Percentiles rank a stretch among this genome's conserved stretches.
Evolutionary conservation across 2,113 vertebrate genomes (phyloP).

Genomic region (Neogobius melanostomus): DNA sequence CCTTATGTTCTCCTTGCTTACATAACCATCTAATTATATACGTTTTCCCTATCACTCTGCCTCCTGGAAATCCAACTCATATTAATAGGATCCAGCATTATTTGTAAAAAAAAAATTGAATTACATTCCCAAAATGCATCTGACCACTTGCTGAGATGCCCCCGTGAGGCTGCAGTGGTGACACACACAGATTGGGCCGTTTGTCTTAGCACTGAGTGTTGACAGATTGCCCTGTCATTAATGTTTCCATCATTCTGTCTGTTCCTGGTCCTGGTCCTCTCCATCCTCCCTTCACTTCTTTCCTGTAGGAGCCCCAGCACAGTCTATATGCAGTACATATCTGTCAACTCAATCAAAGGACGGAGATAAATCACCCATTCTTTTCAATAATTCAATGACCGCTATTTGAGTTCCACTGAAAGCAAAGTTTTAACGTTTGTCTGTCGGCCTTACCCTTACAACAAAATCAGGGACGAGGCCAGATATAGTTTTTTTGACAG

Average conservation of each 20-base stretch:
- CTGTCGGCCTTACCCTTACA: not conserved
- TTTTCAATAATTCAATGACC: conserved; percentile 16
- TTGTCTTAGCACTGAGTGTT: conserved; percentile 58
- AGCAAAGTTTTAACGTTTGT: conserved; percentile 1
- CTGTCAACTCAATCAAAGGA: conserved; percentile 21
- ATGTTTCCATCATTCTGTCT: conserved; percentile 23
- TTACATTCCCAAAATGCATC: not conserved
- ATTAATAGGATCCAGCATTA: not conserved
- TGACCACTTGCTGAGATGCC: conserved; percentile 12
- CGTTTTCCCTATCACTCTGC: not conserved
- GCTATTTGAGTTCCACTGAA: conserved; percentile 9
- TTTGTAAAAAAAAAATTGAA: not conserved
- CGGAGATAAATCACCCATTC: conserved; percentile 22
- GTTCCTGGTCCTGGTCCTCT: conserved; percentile 36
- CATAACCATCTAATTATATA: not conserved
- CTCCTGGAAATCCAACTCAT: not conserved
- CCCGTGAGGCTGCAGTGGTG: conserved; percentile 32
- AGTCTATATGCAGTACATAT: conserved; percentile 16
- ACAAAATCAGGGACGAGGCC: not conserved
- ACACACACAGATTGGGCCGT: conserved; percentile 59
- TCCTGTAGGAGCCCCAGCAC: conserved; percentile 20
- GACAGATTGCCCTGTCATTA: conserved; percentile 58
- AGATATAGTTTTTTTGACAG: not conserved
- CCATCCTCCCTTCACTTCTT: conserved; percentile 49
- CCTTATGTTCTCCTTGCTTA: too few species aligned